Base-by-base conservation (phyloP, 2,113 vertebrate genomes). In the Dicaeum eximium region DNA sequence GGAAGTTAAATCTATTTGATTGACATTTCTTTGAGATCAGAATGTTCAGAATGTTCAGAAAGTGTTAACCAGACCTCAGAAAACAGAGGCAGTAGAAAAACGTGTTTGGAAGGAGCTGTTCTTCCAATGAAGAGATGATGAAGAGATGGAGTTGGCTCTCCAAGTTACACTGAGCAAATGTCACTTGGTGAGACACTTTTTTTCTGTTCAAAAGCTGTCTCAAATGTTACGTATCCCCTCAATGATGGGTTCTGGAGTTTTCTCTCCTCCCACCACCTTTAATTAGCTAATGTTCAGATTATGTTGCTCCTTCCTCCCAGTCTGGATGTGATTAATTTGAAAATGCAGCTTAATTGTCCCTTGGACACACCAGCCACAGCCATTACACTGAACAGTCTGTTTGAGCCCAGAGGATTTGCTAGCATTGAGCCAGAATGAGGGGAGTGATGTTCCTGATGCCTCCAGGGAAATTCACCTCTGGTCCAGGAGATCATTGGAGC, bases 101-200 rank as follows among this genome's bases (percentile, higher is more conserved):
- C 7, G 15, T 3, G 7, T 15, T 21, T 47, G 3, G 30, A 73
- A 38, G 8, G 22, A 80, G 6, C 2, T 50, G 7, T 42, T 72
- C 50, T n/a, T 7, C 20, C 17, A 12, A 51, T 27, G 35, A 65
- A 75, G 50, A 45, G 22, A 9, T 13, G 24, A 72, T 61, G 24
- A 65, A 78, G 48, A 64, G 28, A 16, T 11, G 23, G 73, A 82
- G 2, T 15, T 42, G 30, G 2, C 11, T 42, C 13, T 11, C 11
- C 19, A 21, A 47, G 4, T 65, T 73, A 31, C 7, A 30, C 16
- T 40, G 19, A 81, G 14, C 19, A 81, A 57, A 44, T 37, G 8
- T 66, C 56, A 5, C 10, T 23, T 21, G 16, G 11, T 25, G 6
- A 45, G 42, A 25, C 1, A 0, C 24, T 17, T 38, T 2, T 24